These are phyloP conservation scores for Megastigmus dorsalis DNA, from an alignment of 2,888 invertebrate genomes.

Conservation along the genomic window DNA sequence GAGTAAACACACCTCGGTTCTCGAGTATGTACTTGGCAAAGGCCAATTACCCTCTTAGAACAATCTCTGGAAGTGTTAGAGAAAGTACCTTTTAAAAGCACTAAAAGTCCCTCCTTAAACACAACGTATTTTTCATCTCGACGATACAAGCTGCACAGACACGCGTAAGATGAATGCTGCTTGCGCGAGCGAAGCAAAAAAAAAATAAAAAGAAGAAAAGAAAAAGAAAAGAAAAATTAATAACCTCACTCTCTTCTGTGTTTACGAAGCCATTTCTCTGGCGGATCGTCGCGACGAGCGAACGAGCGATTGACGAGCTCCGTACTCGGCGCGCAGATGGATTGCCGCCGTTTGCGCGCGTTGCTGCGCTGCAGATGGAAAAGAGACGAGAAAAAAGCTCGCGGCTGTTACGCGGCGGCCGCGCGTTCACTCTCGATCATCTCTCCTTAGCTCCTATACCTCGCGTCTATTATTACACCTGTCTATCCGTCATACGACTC, in stretches of 20 bases:
- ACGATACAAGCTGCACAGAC: neutral
- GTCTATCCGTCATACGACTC: conserved; percentile 65
- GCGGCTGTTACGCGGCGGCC: neutral
- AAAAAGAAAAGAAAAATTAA: conserved; percentile 23
- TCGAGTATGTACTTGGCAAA: too few species aligned
- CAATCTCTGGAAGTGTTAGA: neutral
- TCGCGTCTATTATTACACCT: conserved; percentile 71
- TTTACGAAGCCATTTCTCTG: conserved; percentile 31
- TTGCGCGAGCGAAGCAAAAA: neutral
- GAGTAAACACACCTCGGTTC: too few species aligned
- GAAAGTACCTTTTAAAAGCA: conserved; percentile 32
- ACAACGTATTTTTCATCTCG: too few species aligned
- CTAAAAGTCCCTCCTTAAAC: conserved; percentile 19
- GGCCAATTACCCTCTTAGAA: conserved; percentile 25
- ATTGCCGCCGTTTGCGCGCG: neutral
- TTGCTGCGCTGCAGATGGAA: neutral
- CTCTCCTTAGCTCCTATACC: neutral
- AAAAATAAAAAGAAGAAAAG: neutral
- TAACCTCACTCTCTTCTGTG: conserved; percentile 8
- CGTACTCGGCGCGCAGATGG: neutral
- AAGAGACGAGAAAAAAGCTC: neutral
- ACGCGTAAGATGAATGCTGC: neutral
- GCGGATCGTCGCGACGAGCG: neutral
- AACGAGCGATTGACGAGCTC: neutral
- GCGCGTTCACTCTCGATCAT: conserved; percentile 21